Base-by-base conservation (phyloP, 2,113 vertebrate species). In the Tangachromis dhanisi region DNA sequence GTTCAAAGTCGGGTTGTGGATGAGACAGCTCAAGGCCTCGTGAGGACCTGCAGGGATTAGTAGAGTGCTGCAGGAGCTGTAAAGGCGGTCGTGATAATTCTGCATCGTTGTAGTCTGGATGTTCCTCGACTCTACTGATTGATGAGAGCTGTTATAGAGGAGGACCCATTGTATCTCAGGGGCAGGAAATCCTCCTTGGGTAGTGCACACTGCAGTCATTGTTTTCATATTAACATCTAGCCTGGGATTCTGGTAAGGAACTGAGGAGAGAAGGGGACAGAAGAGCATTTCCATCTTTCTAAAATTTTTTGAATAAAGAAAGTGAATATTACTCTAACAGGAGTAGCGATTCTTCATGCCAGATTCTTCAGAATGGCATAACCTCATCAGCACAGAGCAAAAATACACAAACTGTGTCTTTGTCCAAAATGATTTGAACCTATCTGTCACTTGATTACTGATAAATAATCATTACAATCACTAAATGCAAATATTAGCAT, bases 1-100 rank as follows among this genome's bases (percentile, higher is more conserved):
- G 24, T 80, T 80, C 2, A 66, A 38, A 21, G 71, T 88, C 2
- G 26, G 86, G 35, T 88, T 84, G 57, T 47, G 26, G 73, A 79
- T 35, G 8, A 35, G 2, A 12, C 86, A 88, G 26, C 24, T 47
- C 57, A 88, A 35, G 7, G 45, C 16, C 19, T 6, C 9, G 9
- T 79, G 12, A 26, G 2, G 45, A 47, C 81, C 86, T 29, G 4
- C 26, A 13, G 55, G 19, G 47, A 88, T 38, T 5, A 5, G 2
- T 26, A 66, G 53, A 0, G 47, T 68, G 81, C 81, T 88, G 35
- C 2, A 19, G 13, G 17, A 6, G 16, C 14, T 68, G 86, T 80
- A 84, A 29, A 80, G 47, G 10, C 2, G 1, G 11, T 31, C 10
- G 73, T 26, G 26, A 26, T 16, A 12, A 49, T 80, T 29, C 19